Evolutionary conservation across 2,888 invertebrate species (phyloP).

Genomic region (Cheilosia urbana): DNA sequence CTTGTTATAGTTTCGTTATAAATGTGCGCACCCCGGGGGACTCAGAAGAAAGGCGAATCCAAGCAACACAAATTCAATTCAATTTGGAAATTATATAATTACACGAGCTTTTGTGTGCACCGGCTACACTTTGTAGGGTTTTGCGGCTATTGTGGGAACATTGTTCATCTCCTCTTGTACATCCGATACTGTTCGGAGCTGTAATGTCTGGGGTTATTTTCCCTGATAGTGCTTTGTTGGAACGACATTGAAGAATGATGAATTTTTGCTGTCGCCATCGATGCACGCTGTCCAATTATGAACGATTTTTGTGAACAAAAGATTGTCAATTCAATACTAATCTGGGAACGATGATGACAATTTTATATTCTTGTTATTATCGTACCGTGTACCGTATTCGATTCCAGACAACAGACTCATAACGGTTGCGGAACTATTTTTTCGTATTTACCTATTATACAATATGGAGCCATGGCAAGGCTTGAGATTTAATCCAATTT

Average conservation of each 20-base stretch:
- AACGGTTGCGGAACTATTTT: background rate
- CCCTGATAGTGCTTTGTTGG: constrained; percentile 22
- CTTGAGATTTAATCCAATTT: constrained; percentile 25
- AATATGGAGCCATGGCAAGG: background rate
- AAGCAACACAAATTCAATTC: constrained; percentile 51
- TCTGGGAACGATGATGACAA: constrained; percentile 1
- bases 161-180: background rate
- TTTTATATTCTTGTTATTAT: background rate
- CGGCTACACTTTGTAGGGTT: constrained; percentile 4
- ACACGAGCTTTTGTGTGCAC: constrained; percentile 34
- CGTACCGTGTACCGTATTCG: background rate
- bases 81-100: constrained; percentile 69
- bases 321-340: constrained; percentile 20
- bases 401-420: constrained; percentile 1
- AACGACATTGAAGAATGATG: constrained; percentile 26
- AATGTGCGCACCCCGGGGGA: constrained; percentile 24
- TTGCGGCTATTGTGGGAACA: constrained; percentile 26
- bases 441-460: background rate
- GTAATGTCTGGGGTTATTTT: constrained; percentile 2
- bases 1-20: constrained; percentile 44
- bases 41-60: constrained; percentile 32
- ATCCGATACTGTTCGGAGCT: background rate
- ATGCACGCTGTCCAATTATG: constrained; percentile 29
- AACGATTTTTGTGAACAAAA: constrained; percentile 22
- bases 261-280: constrained; percentile 2